Conservation (phyloP, 2,888 invertebrate genomes). For the Pristionchus fissidentatus region DNA sequence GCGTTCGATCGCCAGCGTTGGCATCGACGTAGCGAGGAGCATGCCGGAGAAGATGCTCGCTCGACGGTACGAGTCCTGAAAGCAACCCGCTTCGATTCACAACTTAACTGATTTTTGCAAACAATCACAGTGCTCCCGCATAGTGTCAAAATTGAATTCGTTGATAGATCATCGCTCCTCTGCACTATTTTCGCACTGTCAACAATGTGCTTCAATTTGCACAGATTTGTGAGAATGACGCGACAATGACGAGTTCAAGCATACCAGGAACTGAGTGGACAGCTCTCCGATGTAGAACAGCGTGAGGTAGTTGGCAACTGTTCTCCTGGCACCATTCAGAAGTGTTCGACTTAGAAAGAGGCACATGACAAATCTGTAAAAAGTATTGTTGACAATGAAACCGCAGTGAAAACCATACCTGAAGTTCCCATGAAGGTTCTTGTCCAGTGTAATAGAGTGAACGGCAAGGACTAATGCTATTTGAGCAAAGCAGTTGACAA, state of each 20-base stretch:
- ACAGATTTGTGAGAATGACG: too few relatives aligned
- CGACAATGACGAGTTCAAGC: too few relatives aligned
- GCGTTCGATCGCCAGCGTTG: not conserved
- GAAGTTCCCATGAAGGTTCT: constrained; percentile 13
- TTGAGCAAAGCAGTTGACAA: not conserved
- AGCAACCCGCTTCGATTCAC: too few relatives aligned
- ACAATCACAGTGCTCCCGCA: too few relatives aligned
- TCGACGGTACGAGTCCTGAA: not conserved
- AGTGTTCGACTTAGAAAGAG: not conserved
- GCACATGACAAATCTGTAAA: constrained; percentile 10
- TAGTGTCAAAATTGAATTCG: too few relatives aligned
- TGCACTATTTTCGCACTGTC: too few relatives aligned
- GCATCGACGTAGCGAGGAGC: not conserved
- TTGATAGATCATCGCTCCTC: too few relatives aligned
- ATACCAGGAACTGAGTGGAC: not conserved
- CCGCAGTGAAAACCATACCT: not conserved
- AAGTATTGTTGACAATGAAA: not conserved
- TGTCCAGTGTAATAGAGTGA: not conserved
- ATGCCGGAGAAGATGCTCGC: constrained; percentile 1
- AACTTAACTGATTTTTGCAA: too few relatives aligned
- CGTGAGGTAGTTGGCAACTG: not conserved
- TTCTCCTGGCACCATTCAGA: not conserved
- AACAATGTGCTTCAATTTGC: too few relatives aligned
- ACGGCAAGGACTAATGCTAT: not conserved
- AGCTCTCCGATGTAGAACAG: not conserved